phyloP scores from a whole-genome alignment of 2,797 vertebrate genomes.

The Manis crassicaudata region DNA sequence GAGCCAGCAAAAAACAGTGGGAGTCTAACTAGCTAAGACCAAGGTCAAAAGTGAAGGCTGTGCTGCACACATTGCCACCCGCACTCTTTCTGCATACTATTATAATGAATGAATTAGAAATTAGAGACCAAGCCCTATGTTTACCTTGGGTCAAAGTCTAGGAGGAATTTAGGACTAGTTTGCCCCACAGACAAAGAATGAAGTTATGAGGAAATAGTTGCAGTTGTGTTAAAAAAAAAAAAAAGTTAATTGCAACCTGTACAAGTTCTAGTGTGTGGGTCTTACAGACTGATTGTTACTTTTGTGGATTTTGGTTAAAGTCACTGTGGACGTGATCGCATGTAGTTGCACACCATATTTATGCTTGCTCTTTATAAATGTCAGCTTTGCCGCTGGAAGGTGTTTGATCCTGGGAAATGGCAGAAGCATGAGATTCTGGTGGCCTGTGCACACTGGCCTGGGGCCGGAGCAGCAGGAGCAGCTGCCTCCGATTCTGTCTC shows the following conservation, averaged over 20 bases:
- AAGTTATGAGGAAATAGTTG: background rate
- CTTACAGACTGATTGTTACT: background rate
- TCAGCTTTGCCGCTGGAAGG: background rate
- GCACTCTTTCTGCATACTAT: background rate
- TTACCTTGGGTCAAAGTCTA: background rate
- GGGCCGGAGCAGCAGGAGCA: background rate
- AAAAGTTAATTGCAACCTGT: background rate
- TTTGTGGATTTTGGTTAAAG: background rate
- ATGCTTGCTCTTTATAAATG: background rate
- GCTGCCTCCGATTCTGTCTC: background rate
- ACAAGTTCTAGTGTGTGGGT: background rate
- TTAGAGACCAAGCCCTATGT: background rate
- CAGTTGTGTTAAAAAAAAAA: background rate
- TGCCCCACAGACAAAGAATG: background rate
- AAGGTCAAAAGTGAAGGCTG: background rate
- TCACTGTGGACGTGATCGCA: background rate
- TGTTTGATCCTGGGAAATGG: background rate
- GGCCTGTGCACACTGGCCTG: too few relatives aligned
- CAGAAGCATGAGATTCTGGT: background rate
- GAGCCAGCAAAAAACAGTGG: background rate
- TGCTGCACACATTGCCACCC: background rate
- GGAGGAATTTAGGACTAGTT: background rate
- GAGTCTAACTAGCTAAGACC: background rate
- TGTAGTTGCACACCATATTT: background rate
- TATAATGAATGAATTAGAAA: background rate